These are phyloP conservation scores for Chymomyza caudatula DNA, from an alignment of 2,888 invertebrate genomes.

Conservation along the genomic window DNA sequence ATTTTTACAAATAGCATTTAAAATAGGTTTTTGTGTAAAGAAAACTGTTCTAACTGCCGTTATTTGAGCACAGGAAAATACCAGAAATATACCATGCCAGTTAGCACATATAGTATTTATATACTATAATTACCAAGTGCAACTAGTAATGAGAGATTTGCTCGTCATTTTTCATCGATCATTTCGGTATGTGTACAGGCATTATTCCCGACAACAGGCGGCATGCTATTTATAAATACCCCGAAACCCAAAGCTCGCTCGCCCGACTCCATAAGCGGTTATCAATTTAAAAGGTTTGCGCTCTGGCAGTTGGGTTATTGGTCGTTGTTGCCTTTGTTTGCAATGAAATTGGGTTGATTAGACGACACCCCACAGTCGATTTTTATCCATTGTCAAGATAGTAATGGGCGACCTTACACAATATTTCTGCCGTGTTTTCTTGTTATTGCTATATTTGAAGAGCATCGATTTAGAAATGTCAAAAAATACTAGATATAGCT, in stretches of 20 bases:
- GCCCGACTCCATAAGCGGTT: constrained; percentile 23
- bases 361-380: constrained; percentile 37
- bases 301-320: background rate
- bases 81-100: too few relatives aligned
- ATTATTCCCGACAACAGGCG: constrained; percentile 35
- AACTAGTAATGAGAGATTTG: too few relatives aligned
- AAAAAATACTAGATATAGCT: constrained; percentile 4
- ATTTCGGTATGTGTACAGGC: constrained; percentile 36
- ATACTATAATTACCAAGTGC: too few relatives aligned
- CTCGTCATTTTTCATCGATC: background rate
- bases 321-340: background rate
- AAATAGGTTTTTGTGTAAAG: too few relatives aligned
- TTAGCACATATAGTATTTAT: too few relatives aligned
- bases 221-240: constrained; percentile 46
- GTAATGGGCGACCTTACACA: constrained; percentile 61
- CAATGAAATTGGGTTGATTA: constrained; percentile 33
- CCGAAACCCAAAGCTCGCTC: background rate
- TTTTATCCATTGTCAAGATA: constrained; percentile 57
- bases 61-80: too few relatives aligned
- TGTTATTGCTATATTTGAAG: constrained; percentile 38
- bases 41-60: too few relatives aligned
- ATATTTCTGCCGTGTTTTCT: constrained; percentile 35
- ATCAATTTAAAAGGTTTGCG: constrained; percentile 32
- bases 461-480: constrained; percentile 65
- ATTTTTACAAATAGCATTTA: too few relatives aligned